Evolutionary conservation across 2,888 invertebrate species (phyloP).

Genomic region (Mactromeris polynyma): DNA sequence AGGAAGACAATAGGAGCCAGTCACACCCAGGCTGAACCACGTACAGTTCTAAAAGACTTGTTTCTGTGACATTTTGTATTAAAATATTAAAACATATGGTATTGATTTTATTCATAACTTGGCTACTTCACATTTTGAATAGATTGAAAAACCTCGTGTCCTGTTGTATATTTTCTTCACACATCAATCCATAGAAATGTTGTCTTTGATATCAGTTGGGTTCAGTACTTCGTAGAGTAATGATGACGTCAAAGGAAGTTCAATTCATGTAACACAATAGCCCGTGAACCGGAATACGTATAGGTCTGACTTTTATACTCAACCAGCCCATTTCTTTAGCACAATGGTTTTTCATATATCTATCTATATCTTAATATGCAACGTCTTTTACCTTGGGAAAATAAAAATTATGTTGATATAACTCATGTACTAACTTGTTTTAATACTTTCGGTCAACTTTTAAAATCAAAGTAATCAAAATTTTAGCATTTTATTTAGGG

Average conservation of each 20-base stretch:
- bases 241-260: constrained; percentile 16
- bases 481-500: constrained; percentile 9
- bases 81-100: neutral
- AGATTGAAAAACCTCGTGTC: neutral
- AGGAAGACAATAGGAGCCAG: neutral
- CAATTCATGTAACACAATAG: neutral
- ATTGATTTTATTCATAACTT: constrained; percentile 1
- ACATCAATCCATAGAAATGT: neutral
- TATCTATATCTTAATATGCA: neutral
- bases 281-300: neutral
- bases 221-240: neutral
- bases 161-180: constrained; percentile 4
- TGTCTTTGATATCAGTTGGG: constrained; percentile 2
- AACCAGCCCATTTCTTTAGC: neutral
- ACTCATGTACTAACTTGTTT: constrained; percentile 5
- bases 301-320: neutral
- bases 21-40: neutral
- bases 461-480: constrained; percentile 26
- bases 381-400: neutral
- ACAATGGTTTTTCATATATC: neutral
- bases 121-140: neutral
- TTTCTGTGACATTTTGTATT: neutral
- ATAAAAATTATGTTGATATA: neutral
- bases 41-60: neutral
- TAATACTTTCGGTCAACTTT: constrained; percentile 21